phyloP scores from a whole-genome alignment of 2,888 invertebrate genomes.

The Hartigia nigra region DNA sequence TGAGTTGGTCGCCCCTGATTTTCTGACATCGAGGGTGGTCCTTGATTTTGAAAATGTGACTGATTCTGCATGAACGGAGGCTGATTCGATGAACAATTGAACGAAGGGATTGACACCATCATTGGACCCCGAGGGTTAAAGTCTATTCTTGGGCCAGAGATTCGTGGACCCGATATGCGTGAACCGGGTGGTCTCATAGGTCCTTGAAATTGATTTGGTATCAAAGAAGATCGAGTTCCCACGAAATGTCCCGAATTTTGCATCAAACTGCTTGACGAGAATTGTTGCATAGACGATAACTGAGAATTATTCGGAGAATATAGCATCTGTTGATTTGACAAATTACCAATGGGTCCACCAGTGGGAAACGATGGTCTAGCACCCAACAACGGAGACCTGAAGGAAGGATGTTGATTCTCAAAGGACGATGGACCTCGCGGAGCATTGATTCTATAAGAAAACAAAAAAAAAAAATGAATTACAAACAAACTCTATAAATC shows the following conservation, averaged over 20 bases:
- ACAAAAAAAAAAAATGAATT: constrained; percentile 3
- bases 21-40: constrained; percentile 33
- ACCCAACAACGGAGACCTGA: constrained; percentile 51
- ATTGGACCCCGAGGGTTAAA: constrained; percentile 48
- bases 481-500: neutral
- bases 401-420: constrained; percentile 37
- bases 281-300: constrained; percentile 13
- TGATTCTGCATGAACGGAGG: constrained; percentile 38
- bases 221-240: constrained; percentile 44
- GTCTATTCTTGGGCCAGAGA: constrained; percentile 47
- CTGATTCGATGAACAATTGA: constrained; percentile 44
- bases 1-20: constrained; percentile 35
- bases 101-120: constrained; percentile 31
- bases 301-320: constrained; percentile 43
- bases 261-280: constrained; percentile 14
- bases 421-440: constrained; percentile 31
- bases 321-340: constrained; percentile 48
- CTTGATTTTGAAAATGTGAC: constrained; percentile 38
- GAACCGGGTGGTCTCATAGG: constrained; percentile 43
- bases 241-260: constrained; percentile 46
- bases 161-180: constrained; percentile 24
- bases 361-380: constrained; percentile 48
- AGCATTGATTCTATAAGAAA: constrained; percentile 33
- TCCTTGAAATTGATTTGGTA: constrained; percentile 50
- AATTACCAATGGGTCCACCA: constrained; percentile 37